A percentile compares a stretch with the other conserved stretches of the same genome.
Evolutionary conservation across 2,113 vertebrate species (phyloP).

Genomic region (Callopanchax toddi): DNA sequence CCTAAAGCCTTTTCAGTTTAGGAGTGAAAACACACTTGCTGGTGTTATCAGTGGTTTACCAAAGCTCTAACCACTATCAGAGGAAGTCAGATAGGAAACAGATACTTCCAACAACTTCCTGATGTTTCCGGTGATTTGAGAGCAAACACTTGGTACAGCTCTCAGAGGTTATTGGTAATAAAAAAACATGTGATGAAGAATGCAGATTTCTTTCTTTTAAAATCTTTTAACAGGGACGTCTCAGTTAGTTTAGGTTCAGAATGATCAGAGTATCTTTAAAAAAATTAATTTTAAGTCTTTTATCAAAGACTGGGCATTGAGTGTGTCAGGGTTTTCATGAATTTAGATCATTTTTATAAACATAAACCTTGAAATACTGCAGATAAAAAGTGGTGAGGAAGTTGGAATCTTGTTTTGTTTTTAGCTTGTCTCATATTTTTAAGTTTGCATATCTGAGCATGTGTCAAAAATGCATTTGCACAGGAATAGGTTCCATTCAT

Average conservation of each 20-base stretch:
- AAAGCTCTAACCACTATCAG: constrained; percentile 58
- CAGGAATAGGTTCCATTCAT: too few relatives aligned
- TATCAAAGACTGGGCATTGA: background rate
- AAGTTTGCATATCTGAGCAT: background rate
- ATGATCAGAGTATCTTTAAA: background rate
- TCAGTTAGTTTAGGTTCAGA: background rate
- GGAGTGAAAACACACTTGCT: constrained; percentile 24
- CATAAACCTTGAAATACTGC: too few relatives aligned
- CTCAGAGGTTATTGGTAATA: constrained; percentile 34
- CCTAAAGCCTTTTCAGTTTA: constrained; percentile 47
- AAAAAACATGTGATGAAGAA: background rate
- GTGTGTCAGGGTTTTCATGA: background rate
- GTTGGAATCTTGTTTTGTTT: background rate
- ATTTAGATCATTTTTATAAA: background rate
- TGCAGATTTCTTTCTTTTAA: constrained; percentile 20
- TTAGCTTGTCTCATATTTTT: background rate
- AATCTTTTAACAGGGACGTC: constrained; percentile 13
- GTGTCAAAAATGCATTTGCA: background rate
- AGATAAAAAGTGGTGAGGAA: too few relatives aligned
- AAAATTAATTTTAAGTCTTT: background rate
- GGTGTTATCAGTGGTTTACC: constrained; percentile 59
- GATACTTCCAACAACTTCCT: constrained; percentile 87
- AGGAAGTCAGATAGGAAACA: constrained; percentile 84
- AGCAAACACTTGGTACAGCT: constrained; percentile 48
- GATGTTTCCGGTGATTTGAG: constrained; percentile 77